Conservation (phyloP, 2,888 invertebrate species). For the Pimpla rufipes region DNA sequence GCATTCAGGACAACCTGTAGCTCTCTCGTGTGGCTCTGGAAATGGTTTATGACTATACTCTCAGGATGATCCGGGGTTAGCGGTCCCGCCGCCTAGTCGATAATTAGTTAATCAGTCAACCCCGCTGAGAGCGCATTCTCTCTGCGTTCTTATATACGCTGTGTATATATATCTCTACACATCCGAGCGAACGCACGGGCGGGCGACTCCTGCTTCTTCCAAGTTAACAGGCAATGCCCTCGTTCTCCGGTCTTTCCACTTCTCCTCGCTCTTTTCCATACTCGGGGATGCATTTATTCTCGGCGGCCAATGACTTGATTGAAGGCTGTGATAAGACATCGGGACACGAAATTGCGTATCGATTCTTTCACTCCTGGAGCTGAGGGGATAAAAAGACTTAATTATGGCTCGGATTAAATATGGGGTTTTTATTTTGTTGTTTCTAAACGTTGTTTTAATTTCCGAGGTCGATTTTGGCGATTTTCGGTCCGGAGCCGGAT, state of each 20-base stretch:
- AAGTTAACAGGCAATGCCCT: slow-evolving; percentile 57
- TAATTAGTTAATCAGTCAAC: slow-evolving; percentile 80
- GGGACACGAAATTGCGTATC: slow-evolving; percentile 7
- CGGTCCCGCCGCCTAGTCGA: slow-evolving; percentile 70
- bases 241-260: slow-evolving; percentile 22
- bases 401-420: slow-evolving; percentile 58
- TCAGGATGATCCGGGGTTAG: slow-evolving; percentile 70
- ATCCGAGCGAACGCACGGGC: slow-evolving; percentile 23
- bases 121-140: slow-evolving; percentile 41
- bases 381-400: slow-evolving; percentile 42
- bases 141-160: slow-evolving; percentile 33
- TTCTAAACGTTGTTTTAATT: too few relatives aligned
- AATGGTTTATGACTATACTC: slow-evolving; percentile 71
- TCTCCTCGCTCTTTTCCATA: slow-evolving; percentile 73
- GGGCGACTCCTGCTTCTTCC: slow-evolving; percentile 43
- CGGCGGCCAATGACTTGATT: slow-evolving; percentile 79
- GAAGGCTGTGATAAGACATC: slow-evolving; percentile 75
- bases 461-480: too few relatives aligned
- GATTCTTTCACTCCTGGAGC: slow-evolving; percentile 20
- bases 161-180: background rate
- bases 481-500: too few relatives aligned
- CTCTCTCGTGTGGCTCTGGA: slow-evolving; percentile 60
- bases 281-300: slow-evolving; percentile 55
- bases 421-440: slow-evolving; percentile 42
- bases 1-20: slow-evolving; percentile 68